A percentile compares a stretch with the other conserved stretches of the same genome.
These are phyloP conservation scores for Gopherus evgoodei DNA, from an alignment of 2,113 vertebrate species.

Conservation along the genomic window DNA sequence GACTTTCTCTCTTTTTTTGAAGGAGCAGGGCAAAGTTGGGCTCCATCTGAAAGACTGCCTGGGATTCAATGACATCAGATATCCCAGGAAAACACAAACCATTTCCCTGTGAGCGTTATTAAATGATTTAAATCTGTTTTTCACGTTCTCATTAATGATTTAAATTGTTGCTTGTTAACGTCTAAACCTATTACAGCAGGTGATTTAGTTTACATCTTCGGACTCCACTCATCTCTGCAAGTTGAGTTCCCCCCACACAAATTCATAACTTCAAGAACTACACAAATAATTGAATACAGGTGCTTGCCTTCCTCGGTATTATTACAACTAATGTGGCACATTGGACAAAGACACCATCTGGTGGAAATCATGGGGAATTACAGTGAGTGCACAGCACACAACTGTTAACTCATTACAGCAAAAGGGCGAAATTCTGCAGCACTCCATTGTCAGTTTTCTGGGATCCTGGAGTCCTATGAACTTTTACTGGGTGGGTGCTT, in stretches of 20 bases:
- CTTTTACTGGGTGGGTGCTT: neutral
- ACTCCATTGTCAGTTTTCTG: neutral
- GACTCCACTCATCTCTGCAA: neutral
- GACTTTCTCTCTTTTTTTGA: neutral
- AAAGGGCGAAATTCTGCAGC: neutral
- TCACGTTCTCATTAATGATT: neutral
- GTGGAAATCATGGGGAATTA: accelerated
- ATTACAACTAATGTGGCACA: neutral
- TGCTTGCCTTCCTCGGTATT: neutral
- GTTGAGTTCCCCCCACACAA: accelerated
- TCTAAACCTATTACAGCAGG: neutral
- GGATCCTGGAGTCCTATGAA: neutral
- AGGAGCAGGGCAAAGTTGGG: accelerated
- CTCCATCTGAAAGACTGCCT: accelerated
- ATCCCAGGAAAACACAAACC: neutral
- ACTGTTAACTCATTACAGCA: neutral
- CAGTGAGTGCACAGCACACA: neutral
- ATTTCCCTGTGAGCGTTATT: accelerated
- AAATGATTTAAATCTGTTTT: neutral
- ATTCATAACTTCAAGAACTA: neutral
- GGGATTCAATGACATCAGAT: neutral
- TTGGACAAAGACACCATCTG: constrained; percentile 15
- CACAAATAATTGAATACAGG: neutral
- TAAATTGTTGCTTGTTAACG: neutral
- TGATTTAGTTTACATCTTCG: neutral